phyloP scores from a whole-genome alignment of 2,797 vertebrate genomes.

The Notolepis coatsorum region DNA sequence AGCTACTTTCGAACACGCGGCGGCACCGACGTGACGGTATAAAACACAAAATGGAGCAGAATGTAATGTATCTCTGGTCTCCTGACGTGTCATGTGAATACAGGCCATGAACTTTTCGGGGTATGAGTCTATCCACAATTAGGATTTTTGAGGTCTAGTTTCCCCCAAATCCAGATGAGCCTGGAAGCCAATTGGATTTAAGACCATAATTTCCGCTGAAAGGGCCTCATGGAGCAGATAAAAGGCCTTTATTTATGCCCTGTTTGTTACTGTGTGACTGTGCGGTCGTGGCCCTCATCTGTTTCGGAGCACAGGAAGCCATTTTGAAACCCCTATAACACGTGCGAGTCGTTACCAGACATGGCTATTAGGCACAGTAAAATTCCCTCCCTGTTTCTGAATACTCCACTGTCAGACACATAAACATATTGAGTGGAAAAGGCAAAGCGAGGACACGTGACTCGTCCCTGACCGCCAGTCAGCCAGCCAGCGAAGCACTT shows the following conservation, averaged over 20 bases:
- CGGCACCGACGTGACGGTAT: too few species aligned
- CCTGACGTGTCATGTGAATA: slow-evolving; percentile 3
- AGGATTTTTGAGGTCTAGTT: slow-evolving; percentile 53
- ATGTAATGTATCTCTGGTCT: too few species aligned
- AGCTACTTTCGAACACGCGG: too few species aligned
- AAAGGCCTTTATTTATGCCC: slow-evolving; percentile 52
- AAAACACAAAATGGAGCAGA: too few species aligned
- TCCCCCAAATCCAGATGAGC: slow-evolving; percentile 24
- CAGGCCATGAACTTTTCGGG: slow-evolving; percentile 24
- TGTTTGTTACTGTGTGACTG: slow-evolving; percentile 31
- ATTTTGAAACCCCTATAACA: slow-evolving; percentile 46
- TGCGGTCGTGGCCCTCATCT: slow-evolving; percentile 56
- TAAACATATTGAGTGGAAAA: slow-evolving; percentile 50
- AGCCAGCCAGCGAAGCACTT: slow-evolving; percentile 52
- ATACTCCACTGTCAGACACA: slow-evolving; percentile 28
- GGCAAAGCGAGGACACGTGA: slow-evolving; percentile 37
- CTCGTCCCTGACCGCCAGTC: slow-evolving; percentile 43
- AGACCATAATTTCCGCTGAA: slow-evolving; percentile 41
- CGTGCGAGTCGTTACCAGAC: slow-evolving; percentile 66
- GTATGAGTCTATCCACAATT: slow-evolving; percentile 39
- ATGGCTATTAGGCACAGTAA: slow-evolving; percentile 62
- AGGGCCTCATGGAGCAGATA: slow-evolving; percentile 37
- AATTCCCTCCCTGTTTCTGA: slow-evolving; percentile 31
- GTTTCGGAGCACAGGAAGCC: slow-evolving; percentile 58
- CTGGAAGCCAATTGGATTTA: slow-evolving; percentile 49